Conservation (phyloP, 2,888 invertebrate species). For the Hydriomena furcata region DNA sequence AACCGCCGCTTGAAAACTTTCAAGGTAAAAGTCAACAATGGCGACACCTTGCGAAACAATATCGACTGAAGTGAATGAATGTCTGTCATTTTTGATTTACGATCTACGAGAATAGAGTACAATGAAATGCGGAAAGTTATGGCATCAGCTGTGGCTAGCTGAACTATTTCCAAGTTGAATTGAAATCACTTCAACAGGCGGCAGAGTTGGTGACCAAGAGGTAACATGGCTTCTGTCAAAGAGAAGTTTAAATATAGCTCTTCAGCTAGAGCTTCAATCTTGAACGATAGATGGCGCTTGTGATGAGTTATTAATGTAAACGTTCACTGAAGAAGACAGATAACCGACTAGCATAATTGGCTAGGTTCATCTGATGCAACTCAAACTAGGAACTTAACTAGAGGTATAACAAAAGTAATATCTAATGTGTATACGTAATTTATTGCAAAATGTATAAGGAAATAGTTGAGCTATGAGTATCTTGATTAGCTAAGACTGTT, state of each 20-base stretch:
- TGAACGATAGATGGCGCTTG: not conserved
- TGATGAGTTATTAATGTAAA: too few species aligned
- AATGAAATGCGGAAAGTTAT: slow-evolving; percentile 6
- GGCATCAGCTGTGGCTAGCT: not conserved
- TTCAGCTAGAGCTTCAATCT: not conserved
- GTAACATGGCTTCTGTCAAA: slow-evolving; percentile 2
- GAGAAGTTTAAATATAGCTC: not conserved
- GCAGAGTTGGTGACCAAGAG: not conserved
- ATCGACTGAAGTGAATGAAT: not conserved
- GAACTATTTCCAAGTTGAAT: not conserved
- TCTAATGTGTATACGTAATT: too few species aligned
- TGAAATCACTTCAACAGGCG: not conserved
- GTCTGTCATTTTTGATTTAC: slow-evolving; percentile 21
- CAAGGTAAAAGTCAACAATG: slow-evolving; percentile 16
- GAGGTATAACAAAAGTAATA: too few species aligned
- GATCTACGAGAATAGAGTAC: slow-evolving; percentile 2
- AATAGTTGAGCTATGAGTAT: too few species aligned
- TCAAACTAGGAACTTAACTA: too few species aligned
- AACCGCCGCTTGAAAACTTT: slow-evolving; percentile 4
- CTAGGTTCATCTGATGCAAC: too few species aligned
- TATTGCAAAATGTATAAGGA: too few species aligned
- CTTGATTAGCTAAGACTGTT: too few species aligned
- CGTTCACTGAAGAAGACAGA: too few species aligned
- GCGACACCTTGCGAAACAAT: slow-evolving; percentile 19
- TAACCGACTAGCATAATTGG: too few species aligned